Evolutionary conservation across 2,888 invertebrate species (phyloP).

Genomic region (Caenorhabditis virilis): DNA sequence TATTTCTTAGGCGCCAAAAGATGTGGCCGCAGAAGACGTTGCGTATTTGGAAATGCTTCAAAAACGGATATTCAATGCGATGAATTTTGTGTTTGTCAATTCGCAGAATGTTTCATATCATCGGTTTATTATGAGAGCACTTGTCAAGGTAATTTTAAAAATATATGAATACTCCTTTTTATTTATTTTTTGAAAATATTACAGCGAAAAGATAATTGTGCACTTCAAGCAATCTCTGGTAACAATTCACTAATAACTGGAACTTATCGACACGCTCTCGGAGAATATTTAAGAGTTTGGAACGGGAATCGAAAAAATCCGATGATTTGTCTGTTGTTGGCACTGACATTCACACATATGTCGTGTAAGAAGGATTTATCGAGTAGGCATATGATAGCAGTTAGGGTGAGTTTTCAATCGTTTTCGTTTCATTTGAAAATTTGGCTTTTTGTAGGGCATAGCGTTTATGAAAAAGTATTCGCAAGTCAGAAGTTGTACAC

Average conservation of each 20-base stretch:
- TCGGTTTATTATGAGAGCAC: constrained; percentile 63
- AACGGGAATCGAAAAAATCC: constrained; percentile 49
- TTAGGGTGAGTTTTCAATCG: constrained; percentile 46
- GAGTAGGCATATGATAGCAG: constrained; percentile 58
- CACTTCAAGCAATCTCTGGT: constrained; percentile 64
- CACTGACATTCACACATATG: constrained; percentile 66
- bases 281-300: constrained; percentile 64
- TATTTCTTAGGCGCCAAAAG: background rate
- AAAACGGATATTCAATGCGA: constrained; percentile 57
- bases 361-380: constrained; percentile 66
- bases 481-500: constrained; percentile 43
- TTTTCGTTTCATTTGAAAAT: too few species aligned
- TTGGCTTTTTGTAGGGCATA: constrained; percentile 48
- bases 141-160: constrained; percentile 43
- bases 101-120: constrained; percentile 63
- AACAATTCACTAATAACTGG: constrained; percentile 67
- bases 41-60: constrained; percentile 31
- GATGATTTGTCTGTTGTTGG: constrained; percentile 60
- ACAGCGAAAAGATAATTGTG: constrained; percentile 52
- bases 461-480: constrained; percentile 62
- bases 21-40: background rate
- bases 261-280: constrained; percentile 65
- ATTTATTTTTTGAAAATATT: constrained; percentile 1
- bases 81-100: constrained; percentile 66
- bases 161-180: background rate